Percentiles rank a stretch among this genome's conserved stretches.
phyloP scores from a whole-genome alignment of 2,888 invertebrate genomes.

The Oasisia sp. region DNA sequence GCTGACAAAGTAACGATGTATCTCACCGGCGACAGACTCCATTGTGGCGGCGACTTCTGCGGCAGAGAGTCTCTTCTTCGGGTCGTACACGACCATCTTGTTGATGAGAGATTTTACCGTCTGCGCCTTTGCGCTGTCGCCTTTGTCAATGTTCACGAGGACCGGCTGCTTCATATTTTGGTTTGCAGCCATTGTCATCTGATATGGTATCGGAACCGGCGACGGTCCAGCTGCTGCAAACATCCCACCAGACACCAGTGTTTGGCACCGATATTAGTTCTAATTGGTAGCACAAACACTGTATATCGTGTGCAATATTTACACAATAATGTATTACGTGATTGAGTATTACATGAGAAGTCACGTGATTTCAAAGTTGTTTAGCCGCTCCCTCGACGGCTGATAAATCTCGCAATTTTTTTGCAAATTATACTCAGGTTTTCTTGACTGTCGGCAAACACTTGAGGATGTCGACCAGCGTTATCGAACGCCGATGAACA shows the following conservation, averaged over 20 bases:
- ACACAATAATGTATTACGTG: too few species aligned
- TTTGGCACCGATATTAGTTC: background rate
- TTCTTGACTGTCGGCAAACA: too few species aligned
- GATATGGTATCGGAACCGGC: background rate
- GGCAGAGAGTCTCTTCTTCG: background rate
- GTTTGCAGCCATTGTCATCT: background rate
- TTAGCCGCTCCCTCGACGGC: too few species aligned
- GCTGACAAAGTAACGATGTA: background rate
- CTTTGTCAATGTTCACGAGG: background rate
- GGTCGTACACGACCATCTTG: constrained; percentile 10
- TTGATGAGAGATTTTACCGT: background rate
- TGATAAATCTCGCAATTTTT: too few species aligned
- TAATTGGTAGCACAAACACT: background rate
- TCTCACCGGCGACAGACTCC: background rate
- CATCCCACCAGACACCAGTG: background rate
- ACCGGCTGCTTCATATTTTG: background rate
- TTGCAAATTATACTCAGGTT: too few species aligned
- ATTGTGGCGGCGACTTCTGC: background rate
- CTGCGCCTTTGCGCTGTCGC: background rate
- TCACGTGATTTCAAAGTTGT: too few species aligned
- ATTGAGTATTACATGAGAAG: too few species aligned
- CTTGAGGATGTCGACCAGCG: too few species aligned
- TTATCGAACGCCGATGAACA: too few species aligned
- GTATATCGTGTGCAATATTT: too few species aligned
- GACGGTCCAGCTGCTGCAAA: background rate